Conservation (phyloP, 2,888 invertebrate species). For the Aethes cnicana region DNA sequence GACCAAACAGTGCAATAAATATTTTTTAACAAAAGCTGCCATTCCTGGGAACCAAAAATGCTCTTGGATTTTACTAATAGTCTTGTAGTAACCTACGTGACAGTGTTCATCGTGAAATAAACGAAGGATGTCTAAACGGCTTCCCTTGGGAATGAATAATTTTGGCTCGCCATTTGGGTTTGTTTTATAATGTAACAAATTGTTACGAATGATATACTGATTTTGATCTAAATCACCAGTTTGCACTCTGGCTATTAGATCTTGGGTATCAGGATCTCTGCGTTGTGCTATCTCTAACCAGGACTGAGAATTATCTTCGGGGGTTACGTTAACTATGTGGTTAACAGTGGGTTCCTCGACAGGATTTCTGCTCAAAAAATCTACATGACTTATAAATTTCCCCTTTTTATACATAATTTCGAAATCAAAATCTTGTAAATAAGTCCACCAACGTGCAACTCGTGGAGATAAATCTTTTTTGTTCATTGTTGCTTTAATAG, state of each 20-base stretch:
- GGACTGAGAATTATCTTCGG: not conserved
- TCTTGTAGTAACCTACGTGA: slow-evolving; percentile 10
- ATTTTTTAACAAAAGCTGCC: slow-evolving; percentile 16
- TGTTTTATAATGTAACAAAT: not conserved
- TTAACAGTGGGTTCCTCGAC: not conserved
- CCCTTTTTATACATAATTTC: slow-evolving; percentile 11
- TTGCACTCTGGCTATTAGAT: not conserved
- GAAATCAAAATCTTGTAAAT: slow-evolving; percentile 5
- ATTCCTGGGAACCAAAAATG: slow-evolving; percentile 10
- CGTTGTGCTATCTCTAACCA: not conserved
- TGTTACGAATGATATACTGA: not conserved
- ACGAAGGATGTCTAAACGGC: not conserved
- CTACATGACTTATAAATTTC: slow-evolving; percentile 4
- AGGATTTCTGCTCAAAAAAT: slow-evolving; percentile 14
- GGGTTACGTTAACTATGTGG: not conserved
- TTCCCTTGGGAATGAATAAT: not conserved
- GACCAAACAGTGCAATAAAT: slow-evolving; percentile 6
- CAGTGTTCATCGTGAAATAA: slow-evolving; percentile 7
- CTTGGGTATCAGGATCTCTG: not conserved
- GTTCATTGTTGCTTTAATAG: not conserved
- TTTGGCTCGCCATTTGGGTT: not conserved
- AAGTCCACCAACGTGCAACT: slow-evolving; percentile 12
- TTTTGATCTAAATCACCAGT: not conserved
- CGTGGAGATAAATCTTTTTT: slow-evolving; percentile 3
- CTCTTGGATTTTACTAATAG: not conserved